Evolutionary conservation across 2,797 vertebrate species (phyloP).

Genomic region (Gastrophryne carolinensis): DNA sequence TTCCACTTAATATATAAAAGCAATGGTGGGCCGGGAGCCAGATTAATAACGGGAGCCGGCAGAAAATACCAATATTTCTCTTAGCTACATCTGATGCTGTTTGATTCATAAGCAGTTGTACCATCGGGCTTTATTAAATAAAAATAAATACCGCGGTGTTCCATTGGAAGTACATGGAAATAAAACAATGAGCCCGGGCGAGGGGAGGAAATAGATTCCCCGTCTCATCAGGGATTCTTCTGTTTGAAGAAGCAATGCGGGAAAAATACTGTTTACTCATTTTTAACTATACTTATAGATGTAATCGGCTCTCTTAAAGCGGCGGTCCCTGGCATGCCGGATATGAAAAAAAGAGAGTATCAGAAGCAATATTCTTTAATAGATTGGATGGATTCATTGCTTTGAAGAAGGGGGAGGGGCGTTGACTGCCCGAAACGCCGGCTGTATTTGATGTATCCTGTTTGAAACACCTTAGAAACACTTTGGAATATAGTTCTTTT

Average conservation of each 20-base stretch:
- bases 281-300: conserved; percentile 38
- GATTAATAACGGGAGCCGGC: conserved; percentile 65
- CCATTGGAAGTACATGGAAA: conserved; percentile 42
- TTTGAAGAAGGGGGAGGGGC: no score
- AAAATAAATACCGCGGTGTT: conserved; percentile 62
- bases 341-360: no score
- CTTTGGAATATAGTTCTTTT: no score
- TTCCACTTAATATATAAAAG: conserved; percentile 72
- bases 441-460: no score
- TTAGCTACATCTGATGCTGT: conserved; percentile 60
- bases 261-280: conserved; percentile 46
- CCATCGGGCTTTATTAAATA: conserved; percentile 68
- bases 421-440: no score
- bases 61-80: conserved; percentile 60
- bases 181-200: conserved; percentile 42
- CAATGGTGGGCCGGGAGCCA: conserved; percentile 64
- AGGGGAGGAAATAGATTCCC: conserved; percentile 38
- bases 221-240: conserved; percentile 44
- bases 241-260: conserved; percentile 37
- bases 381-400: no score
- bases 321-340: no score
- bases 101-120: conserved; percentile 65
- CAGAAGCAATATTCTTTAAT: no score
- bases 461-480: no score
- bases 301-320: conserved; percentile 17